Evolutionary conservation across 2,797 vertebrate genomes (phyloP), one percentile per base, ranked within the genome.

Genomic region (Protonibea diacanthus): DNA sequence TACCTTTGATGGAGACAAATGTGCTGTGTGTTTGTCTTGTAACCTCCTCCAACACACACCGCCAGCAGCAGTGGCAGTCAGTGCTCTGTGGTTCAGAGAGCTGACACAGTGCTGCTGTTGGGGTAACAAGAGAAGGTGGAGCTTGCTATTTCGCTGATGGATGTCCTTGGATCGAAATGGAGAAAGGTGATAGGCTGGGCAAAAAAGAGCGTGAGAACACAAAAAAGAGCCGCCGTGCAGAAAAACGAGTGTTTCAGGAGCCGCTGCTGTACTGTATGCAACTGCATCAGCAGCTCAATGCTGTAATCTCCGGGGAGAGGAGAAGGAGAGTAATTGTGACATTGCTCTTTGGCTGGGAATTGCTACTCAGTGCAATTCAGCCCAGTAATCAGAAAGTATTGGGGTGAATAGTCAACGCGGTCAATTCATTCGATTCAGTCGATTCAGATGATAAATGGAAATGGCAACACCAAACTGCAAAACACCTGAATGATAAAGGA

Each of bases 121-220:
- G 87, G 74, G 90, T 88, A 95, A 92, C 88, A 58, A 67, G 89
- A 94, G 91, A 89, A 82, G 88, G 79, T 87, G 84, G 88, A 93
- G 92, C 90, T n/a, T n/a, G n/a, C 87, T 90, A 94, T 95, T 95
- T 94, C 91, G 92, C 95, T 95, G 94, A 95, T 94, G 86, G 90
- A 89, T 86, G 89, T 89, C 85, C 82, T 92, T 84, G 87, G 88
- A 92, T 89, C 80, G 84, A 84, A 84, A 87, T 48, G 75, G 76
- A 89, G 92, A 90, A 93, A 92, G 87, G 89, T 63, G 90, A 94
- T 93, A 92, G 88, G 91, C 82, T 86, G 77, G 60, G 60, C 25
- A 18, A 78, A 78, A 92, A 89, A 82, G 71, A 89, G 88, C 68
- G 71, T 71, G 82, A 93, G 91, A 94, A 91, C 78, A 89, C 82